These are phyloP conservation scores for Stenichneumon culpator DNA, from an alignment of 2,888 invertebrate species.

Conservation along the genomic window DNA sequence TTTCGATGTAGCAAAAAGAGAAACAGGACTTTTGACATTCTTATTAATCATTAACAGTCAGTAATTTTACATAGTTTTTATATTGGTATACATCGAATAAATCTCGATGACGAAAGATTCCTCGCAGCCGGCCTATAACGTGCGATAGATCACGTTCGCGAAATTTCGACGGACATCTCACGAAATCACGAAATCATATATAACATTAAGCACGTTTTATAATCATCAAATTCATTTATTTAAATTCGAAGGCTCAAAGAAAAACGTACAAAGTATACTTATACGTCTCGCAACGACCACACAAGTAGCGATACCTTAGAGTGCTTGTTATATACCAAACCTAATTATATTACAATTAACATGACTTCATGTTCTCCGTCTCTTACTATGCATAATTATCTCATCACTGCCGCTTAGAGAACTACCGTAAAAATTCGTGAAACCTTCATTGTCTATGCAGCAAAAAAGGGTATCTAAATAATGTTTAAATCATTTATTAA, in stretches of 20 bases:
- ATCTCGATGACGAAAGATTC: slow-evolving; percentile 34
- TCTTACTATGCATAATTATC: not conserved
- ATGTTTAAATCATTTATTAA: slow-evolving; percentile 1
- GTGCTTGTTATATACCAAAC: slow-evolving; percentile 33
- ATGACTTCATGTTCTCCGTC: slow-evolving; percentile 20
- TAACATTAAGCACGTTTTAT: slow-evolving; percentile 13
- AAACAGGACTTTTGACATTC: slow-evolving; percentile 1
- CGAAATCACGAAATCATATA: not conserved
- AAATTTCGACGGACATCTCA: not conserved
- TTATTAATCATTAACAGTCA: slow-evolving; percentile 1
- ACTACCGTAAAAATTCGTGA: not conserved
- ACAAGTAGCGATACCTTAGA: slow-evolving; percentile 41
- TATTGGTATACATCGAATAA: slow-evolving; percentile 45
- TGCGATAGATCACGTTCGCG: slow-evolving; percentile 3
- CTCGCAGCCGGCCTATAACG: slow-evolving; percentile 13
- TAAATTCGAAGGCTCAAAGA: slow-evolving; percentile 48
- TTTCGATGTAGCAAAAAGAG: slow-evolving; percentile 17
- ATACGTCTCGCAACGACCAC: slow-evolving; percentile 35
- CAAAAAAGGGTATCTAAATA: not conserved
- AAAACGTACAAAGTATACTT: slow-evolving; percentile 30
- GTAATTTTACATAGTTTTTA: slow-evolving; percentile 20
- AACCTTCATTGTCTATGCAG: not conserved
- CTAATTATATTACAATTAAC: slow-evolving; percentile 47
- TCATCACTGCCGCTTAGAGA: not conserved
- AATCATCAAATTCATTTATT: slow-evolving; percentile 57